Conservation (phyloP, 2,113 vertebrate genomes). For the Alexandromys fortis region DNA sequence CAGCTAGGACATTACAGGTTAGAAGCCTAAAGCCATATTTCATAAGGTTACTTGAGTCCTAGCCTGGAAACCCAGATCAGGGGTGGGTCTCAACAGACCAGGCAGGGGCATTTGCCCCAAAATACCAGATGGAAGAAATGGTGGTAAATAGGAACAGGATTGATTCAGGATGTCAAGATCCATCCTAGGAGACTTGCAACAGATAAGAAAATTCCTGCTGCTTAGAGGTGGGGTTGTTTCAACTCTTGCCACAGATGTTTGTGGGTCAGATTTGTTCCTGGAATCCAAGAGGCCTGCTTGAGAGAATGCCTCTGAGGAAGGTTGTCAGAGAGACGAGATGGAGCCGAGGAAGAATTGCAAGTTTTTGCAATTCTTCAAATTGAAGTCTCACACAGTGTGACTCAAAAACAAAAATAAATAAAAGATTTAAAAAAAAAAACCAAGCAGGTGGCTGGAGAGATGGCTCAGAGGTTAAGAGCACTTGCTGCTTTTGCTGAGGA, state of each 20-base stretch:
- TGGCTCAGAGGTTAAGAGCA: neutral
- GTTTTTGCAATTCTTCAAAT: neutral
- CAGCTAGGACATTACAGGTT: neutral
- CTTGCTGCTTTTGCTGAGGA: neutral
- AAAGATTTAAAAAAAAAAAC: neutral
- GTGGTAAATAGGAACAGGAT: neutral
- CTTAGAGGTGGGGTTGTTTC: neutral
- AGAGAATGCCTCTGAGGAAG: neutral
- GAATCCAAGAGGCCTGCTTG: neutral
- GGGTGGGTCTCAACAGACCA: neutral
- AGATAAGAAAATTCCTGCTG: neutral
- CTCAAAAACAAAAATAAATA: neutral
- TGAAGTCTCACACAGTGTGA: neutral
- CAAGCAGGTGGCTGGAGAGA: neutral
- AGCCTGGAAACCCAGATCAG: neutral
- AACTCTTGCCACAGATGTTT: neutral
- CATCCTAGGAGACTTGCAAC: neutral
- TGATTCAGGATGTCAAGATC: neutral
- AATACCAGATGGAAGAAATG: neutral
- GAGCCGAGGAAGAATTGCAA: neutral
- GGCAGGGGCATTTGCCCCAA: neutral
- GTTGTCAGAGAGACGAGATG: neutral
- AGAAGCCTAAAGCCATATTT: neutral
- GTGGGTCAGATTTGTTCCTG: neutral
- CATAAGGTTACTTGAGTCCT: neutral